Evolutionary conservation across 2,113 vertebrate genomes (phyloP).

Genomic region (Copsychus sechellarum): DNA sequence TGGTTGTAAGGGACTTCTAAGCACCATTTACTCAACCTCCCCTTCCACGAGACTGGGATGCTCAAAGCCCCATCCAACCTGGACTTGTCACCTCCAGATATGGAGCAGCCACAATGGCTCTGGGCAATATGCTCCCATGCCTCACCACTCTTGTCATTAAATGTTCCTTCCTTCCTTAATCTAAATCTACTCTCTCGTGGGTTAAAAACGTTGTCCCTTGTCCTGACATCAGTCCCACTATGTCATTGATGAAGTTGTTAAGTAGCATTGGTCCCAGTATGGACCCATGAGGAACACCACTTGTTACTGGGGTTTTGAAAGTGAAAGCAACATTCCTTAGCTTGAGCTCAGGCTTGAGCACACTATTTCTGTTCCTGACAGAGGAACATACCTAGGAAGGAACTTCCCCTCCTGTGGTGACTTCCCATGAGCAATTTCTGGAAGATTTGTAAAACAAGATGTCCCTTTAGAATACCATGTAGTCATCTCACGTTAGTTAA

Average conservation of each 20-base stretch:
- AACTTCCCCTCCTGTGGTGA: neutral
- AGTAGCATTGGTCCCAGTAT: neutral
- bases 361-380: neutral
- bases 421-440: neutral
- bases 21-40: neutral
- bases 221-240: neutral
- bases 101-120: accelerated
- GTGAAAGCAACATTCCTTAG: neutral
- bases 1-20: neutral
- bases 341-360: accelerated
- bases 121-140: neutral
- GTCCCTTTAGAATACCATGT: neutral
- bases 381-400: neutral
- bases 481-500: neutral
- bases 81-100: neutral
- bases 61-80: neutral
- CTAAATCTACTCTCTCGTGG: neutral
- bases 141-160: neutral
- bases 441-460: neutral
- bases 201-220: neutral
- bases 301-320: neutral
- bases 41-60: neutral
- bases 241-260: neutral
- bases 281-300: neutral
- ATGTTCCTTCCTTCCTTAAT: neutral